Evolutionary conservation across 2,888 invertebrate genomes (phyloP), one percentile per base, ranked within the genome.

Genomic region (Erebia ligea): DNA sequence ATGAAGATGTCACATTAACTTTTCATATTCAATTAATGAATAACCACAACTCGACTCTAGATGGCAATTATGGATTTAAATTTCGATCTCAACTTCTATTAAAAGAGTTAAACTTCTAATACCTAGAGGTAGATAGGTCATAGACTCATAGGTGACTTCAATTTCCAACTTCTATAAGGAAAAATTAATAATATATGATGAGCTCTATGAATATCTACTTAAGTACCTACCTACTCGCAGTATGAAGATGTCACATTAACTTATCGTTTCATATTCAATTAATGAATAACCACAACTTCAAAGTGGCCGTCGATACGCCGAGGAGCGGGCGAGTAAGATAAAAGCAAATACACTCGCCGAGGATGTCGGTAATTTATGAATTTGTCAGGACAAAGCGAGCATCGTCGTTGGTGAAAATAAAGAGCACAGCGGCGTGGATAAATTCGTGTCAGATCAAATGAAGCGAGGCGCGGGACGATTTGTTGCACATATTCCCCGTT

Each of bases 301-400:
- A 91, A 91, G 89, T 80, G 82, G 76, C 84, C 85, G 86, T 87
- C 87, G 90, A 89, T 89, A 85, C 87, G 88, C 83, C 86, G 86
- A 86, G 85, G 84, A 85, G 84, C 83, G 84, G 81, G 84, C 82
- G 84, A 86, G 84, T 84, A 88, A 90, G 91, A 92, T 90, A 91
- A 91, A 90, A 90, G 82, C 83, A 82, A 86, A 86, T 84, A 81
- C 79, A 79, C 75, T 75, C 79, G 82, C 84, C 84, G 89, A 92
- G 92, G 92, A 92, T 92, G 92, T 92, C 85, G 91, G 91, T 93
- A 92, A 93, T 93, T 93, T 93, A 93, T 92, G 92, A 92, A 92
- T 92, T 92, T 92, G 92, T 91, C 90, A 90, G 88, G 92, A 91
- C 91, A 90, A 89, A 88, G 88, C 88, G 92, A 89, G 86, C 90